Conservation (phyloP, 2,888 invertebrate species). For the Orgyia antiqua region DNA sequence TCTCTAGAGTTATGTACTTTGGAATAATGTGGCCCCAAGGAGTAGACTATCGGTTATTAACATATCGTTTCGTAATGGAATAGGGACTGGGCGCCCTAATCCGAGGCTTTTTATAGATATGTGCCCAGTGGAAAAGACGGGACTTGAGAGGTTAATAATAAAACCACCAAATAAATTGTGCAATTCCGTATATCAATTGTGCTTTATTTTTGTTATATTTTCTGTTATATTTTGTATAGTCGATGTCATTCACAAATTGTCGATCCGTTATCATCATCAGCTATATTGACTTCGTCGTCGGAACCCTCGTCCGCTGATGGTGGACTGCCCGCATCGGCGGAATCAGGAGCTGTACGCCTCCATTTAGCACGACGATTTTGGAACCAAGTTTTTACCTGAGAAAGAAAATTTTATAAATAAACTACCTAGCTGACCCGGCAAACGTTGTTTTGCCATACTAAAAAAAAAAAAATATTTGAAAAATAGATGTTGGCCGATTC, state of each 20-base stretch:
- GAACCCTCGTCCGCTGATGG: slow-evolving; percentile 55
- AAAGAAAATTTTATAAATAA: neutral
- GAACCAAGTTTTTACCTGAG: slow-evolving; percentile 88
- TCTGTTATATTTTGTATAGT: neutral
- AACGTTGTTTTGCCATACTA: no score
- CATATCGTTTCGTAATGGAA: no score
- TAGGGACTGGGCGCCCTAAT: no score
- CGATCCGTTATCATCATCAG: slow-evolving; percentile 49
- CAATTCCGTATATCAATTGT: neutral
- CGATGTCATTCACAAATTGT: slow-evolving; percentile 1
- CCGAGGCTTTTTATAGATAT: no score
- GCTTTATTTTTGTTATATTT: neutral
- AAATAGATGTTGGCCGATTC: no score
- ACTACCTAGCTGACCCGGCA: no score
- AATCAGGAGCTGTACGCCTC: slow-evolving; percentile 77
- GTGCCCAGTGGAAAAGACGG: no score
- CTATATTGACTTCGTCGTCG: slow-evolving; percentile 54
- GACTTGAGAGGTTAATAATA: no score
- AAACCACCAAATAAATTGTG: neutral
- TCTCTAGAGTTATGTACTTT: no score
- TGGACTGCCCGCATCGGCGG: slow-evolving; percentile 65
- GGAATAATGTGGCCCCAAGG: no score
- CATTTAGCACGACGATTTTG: slow-evolving; percentile 89
- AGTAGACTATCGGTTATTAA: no score
- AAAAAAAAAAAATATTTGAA: no score